These are phyloP conservation scores for Pipra filicauda DNA, from an alignment of 2,113 vertebrate genomes.

Conservation along the genomic window DNA sequence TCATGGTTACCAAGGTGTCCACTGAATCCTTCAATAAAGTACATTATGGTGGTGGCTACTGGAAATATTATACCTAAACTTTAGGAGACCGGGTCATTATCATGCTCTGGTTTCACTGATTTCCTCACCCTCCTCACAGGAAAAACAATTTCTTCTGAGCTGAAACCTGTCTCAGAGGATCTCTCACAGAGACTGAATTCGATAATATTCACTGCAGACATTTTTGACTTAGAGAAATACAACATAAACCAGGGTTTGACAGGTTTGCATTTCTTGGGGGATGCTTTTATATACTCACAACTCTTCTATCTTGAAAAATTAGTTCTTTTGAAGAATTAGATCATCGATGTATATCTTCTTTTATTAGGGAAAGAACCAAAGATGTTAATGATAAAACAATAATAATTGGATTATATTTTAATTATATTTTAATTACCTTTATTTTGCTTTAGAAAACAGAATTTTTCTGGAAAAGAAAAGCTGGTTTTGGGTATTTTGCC, in stretches of 20 bases:
- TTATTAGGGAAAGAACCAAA: not conserved
- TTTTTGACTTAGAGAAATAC: not conserved
- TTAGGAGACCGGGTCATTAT: not conserved
- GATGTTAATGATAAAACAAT: not conserved
- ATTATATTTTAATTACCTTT: not conserved
- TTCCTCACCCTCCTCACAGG: not conserved
- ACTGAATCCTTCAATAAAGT: not conserved
- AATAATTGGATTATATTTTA: not conserved
- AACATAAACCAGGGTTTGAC: not conserved
- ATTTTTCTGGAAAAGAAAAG: not conserved
- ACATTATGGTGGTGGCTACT: not conserved
- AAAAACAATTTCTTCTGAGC: conserved; percentile 8
- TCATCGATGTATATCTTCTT: not conserved
- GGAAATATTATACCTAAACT: not conserved
- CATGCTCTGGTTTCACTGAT: not conserved
- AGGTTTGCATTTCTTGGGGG: not conserved
- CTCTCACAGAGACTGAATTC: not conserved
- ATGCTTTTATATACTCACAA: not conserved
- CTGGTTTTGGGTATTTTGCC: not conserved
- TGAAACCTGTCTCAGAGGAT: not conserved
- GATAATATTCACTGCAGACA: not conserved
- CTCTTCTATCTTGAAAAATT: not conserved
- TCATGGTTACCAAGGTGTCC: not conserved
- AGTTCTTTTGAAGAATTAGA: not conserved
- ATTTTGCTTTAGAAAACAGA: not conserved